Evolutionary conservation across 2,888 invertebrate genomes (phyloP), one percentile per base, ranked within the genome.

Genomic region (Ophonus ardosiacus): DNA sequence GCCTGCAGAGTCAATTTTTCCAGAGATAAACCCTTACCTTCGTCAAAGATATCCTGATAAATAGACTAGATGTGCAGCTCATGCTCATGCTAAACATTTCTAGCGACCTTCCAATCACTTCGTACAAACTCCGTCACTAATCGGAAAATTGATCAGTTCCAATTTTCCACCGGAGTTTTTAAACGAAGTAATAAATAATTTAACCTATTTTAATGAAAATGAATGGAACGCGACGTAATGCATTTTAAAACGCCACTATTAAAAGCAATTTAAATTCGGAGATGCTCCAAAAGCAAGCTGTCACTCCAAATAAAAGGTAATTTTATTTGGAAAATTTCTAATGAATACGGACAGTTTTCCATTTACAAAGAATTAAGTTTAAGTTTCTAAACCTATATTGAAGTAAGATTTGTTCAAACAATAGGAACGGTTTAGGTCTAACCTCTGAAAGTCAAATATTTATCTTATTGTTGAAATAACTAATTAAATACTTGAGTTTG

Each of bases 211-310:
- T 74, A 74, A 74, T 74, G 74, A 74, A 56, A 74, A 51, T 17
- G 74, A 74, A 74, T 74, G 51, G 21, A 74, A 51, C 18, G 18
- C 21, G 74, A 51, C 51, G 74, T 74, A 74, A 74, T 74, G 74
- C 74, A 74, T 74, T 74, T 74, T 74, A 51, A 74, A 71, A 74
- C 74, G 24, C 51, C 18, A 51, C 74, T 74, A 51, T 74, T 74
- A 74, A 74, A 74, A 74, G 74, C 74, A 74, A 74, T 74, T 74
- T 74, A 74, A 74, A 74, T 74, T 74, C 74, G 18, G 13, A 74
- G 74, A 68, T n/a, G 74, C 7, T 63, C 8, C n/a, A 51, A 5
- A 51, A 10, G 43, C 6, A 5, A 51, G 8, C 10, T 10, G 13
- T 51, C 43, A 51, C 6, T 51, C 13, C 43, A 51, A 51, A 31